Evolutionary conservation across 2,113 vertebrate species (phyloP).

Genomic region (Malurus elegans): DNA sequence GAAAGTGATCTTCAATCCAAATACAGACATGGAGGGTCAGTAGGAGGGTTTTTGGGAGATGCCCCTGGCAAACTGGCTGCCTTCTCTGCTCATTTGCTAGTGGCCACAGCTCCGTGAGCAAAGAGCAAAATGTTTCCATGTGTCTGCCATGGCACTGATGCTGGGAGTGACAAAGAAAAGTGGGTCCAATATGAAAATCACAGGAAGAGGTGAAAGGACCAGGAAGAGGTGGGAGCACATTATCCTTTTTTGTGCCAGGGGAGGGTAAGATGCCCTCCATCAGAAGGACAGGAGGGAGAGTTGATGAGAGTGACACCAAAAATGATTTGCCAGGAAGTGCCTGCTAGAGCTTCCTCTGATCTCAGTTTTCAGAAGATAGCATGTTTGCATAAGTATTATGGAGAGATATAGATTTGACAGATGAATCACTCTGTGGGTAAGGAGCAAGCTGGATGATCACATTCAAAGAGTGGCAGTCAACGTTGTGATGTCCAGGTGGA

Average conservation of each 20-base stretch:
- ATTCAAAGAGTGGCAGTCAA: neutral
- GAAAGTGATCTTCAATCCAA: neutral
- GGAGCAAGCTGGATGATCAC: neutral
- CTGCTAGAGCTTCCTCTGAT: neutral
- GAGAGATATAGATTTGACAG: neutral
- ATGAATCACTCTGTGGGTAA: neutral
- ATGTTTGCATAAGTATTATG: neutral
- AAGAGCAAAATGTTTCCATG: neutral
- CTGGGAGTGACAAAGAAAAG: neutral
- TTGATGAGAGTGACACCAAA: neutral
- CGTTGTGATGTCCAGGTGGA: neutral
- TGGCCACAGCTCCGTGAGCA: neutral
- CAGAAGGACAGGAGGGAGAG: neutral
- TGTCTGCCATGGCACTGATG: neutral
- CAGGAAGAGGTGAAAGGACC: neutral
- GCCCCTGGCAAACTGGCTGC: neutral
- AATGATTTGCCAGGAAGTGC: neutral
- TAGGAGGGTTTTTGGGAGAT: neutral
- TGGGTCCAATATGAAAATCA: neutral
- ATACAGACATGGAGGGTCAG: neutral
- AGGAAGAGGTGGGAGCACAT: neutral
- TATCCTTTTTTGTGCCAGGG: neutral
- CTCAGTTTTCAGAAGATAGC: neutral
- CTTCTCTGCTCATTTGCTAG: neutral
- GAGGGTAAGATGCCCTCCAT: neutral